A percentile compares a stretch with the other conserved stretches of the same genome.
These are phyloP conservation scores for Callocephalon fimbriatum DNA, from an alignment of 2,113 vertebrate species.

Conservation along the genomic window DNA sequence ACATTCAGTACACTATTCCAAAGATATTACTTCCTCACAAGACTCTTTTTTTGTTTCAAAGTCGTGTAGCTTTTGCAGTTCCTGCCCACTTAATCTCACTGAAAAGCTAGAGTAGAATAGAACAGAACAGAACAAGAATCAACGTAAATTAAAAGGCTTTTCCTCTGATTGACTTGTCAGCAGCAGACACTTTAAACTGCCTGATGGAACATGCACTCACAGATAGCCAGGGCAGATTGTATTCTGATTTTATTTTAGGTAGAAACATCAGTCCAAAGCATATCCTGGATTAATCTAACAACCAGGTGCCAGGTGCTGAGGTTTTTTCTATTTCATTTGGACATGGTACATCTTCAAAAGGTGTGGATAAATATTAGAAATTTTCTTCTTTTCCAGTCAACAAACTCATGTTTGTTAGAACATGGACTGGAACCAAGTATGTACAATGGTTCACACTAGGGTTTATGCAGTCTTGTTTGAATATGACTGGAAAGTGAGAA, in stretches of 20 bases:
- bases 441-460: background rate
- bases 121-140: background rate
- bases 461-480: background rate
- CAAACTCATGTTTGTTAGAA: background rate
- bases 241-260: background rate
- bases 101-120: background rate
- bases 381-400: background rate
- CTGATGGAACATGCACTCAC: background rate
- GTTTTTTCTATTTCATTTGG: background rate
- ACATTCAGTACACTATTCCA: background rate
- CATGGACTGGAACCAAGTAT: background rate
- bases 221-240: background rate
- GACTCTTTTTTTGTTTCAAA: background rate
- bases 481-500: background rate
- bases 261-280: background rate
- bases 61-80: background rate
- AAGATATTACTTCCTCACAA: background rate
- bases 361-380: background rate
- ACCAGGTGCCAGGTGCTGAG: background rate
- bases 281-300: background rate
- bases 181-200: background rate
- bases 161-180: background rate
- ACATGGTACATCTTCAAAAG: background rate
- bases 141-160: background rate
- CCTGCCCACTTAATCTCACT: background rate